Percentiles rank a stretch among this genome's conserved stretches.
Evolutionary conservation across 2,113 vertebrate species (phyloP).

Genomic region (Alethe diademata): DNA sequence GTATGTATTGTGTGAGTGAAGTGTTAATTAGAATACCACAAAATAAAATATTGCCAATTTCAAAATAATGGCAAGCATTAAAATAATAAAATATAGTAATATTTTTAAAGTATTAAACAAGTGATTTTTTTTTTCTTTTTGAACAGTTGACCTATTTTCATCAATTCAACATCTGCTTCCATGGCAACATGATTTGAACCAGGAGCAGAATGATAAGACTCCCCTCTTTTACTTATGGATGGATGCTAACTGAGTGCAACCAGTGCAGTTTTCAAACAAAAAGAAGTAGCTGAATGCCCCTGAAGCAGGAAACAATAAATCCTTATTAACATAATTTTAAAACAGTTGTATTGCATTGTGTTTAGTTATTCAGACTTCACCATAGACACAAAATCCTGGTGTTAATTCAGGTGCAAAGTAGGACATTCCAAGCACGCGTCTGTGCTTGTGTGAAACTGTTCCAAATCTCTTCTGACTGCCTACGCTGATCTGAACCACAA

Average conservation of each 20-base stretch:
- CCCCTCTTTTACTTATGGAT: neutral
- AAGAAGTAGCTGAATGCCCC: neutral
- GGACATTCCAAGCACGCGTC: accelerated
- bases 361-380: neutral
- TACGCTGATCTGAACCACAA: neutral
- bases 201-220: constrained; percentile 9
- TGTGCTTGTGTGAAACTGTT: neutral
- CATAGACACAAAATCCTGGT: neutral
- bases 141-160: constrained; percentile 50
- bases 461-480: neutral
- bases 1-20: neutral
- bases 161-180: constrained; percentile 45
- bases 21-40: neutral
- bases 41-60: neutral
- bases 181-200: constrained; percentile 45
- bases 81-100: neutral
- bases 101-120: neutral
- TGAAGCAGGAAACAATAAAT: neutral
- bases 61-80: neutral
- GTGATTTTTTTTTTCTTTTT: neutral
- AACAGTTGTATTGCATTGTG: neutral
- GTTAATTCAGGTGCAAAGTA: neutral
- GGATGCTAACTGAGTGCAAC: neutral
- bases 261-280: constrained; percentile 4
- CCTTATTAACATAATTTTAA: neutral